Evolutionary conservation across 2,888 invertebrate species (phyloP), one percentile per base, ranked within the genome.

Genomic region (Zaprionus obscuricornis): DNA sequence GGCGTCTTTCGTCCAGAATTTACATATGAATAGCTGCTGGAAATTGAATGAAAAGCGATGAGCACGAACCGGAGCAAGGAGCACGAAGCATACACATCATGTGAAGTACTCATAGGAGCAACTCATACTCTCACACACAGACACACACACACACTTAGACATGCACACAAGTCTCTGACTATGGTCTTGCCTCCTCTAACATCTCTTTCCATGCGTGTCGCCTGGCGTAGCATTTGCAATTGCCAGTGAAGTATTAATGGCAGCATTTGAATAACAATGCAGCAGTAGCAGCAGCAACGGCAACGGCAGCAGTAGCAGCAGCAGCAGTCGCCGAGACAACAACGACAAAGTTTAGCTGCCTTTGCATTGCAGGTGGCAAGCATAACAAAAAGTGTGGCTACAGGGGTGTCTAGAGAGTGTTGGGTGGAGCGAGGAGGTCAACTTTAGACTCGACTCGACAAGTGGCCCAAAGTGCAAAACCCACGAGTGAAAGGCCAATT

Each of bases 221-320:
- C 39, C 50, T 18, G 59, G 29, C 43, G 20, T 46, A 16, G 55
- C 63, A 67, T 68, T 83, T 50, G 69, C 70, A 83, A 83, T 83
- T 83, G 84, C 74, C 66, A 69, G 74, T 66, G 81, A 81, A 81
- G 84, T 77, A 81, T 83, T 81, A 81, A 81, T 81, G 81, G 73
- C 70, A 66, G 81, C 74, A 81, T 81, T 81, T 81, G 81, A 81
- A 81, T 81, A 81, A 83, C 81, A 81, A 81, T 81, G 72, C 73
- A 55, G 18, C 34, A 24, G 31, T 22, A 4, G 7, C 22, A 22
- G 7, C 22, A 22, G 7, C 22, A 8, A 34, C 11, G 2, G 4
- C 26, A 17, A 29, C 18, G 16, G 31, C 26, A 17, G 27, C 27
- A 29, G 20, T 33, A 22, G 47, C 22, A 31, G 8, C 50, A 50